Evolutionary conservation across 92 coral and sea anemone genomes (phyloP), one percentile per base, ranked within the genome.

Genomic region (Nematostella vectensis): DNA sequence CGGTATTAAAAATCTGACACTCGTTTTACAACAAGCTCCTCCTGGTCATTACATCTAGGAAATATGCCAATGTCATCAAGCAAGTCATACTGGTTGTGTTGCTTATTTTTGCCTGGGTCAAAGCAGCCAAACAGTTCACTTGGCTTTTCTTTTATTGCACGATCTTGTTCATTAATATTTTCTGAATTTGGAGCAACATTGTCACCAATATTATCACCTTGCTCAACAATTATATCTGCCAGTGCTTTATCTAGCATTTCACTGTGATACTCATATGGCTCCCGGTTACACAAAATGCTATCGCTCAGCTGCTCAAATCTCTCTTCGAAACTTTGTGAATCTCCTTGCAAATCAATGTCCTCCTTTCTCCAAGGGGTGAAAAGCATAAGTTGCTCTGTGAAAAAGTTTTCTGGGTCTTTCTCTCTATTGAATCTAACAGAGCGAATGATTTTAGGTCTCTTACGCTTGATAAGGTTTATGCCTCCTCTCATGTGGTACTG

Each of bases 101-200:
- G 67, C 29, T 67, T 79, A 47, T 79, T 55, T 19, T 26, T 65
- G 1, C 81, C 81, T 53, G 87, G 77, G 27, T 79, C 72, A 73
- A 79, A 67, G 40, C 87, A 79, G 11, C 80, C 87, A 37, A 66
- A 73, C 52, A 48, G 45, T 48, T 73, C 76, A 67, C 88, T 81
- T 17, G 78, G 60, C 31, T 69, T 63, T 22, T 50, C 4, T 29
- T 49, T 48, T 54, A 42, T 57, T 19, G 52, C 38, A 2, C 21
- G 15, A 47, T 80, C 87, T 33, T 74, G 77, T 43, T 74, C 63
- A 57, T 74, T 59, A 13, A 42, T 40, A 68, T 80, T 81, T 38
- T 80, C 37, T 62, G 78, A 30, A 55, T 62, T 71, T 11, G 71
- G 78, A 25, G 70, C 78, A 12, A 63, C 63, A 27, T 22, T 51